Evolutionary conservation across 2,113 vertebrate genomes (phyloP).

Genomic region (Istiophorus platypterus): DNA sequence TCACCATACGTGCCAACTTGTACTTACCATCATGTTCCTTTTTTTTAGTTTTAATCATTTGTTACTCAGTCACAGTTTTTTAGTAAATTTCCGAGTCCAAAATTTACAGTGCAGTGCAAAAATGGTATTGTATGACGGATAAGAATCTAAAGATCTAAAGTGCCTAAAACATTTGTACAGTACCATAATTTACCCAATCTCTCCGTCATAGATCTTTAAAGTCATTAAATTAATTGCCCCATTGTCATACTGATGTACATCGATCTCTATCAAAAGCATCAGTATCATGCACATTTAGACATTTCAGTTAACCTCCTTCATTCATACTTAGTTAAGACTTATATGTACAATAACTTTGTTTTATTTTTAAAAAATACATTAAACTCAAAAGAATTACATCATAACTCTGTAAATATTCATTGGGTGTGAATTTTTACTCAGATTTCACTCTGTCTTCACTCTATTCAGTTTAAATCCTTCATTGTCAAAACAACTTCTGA

Average conservation of each 20-base stretch:
- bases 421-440: neutral
- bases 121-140: neutral
- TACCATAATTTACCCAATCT: neutral
- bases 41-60: slow-evolving; percentile 21
- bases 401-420: neutral
- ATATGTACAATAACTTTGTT: neutral
- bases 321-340: neutral
- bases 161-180: neutral
- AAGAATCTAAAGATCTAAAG: neutral
- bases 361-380: neutral
- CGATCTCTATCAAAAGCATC: neutral
- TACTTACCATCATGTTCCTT: slow-evolving; percentile 1
- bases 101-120: neutral
- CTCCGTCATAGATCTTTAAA: neutral
- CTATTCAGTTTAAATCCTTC: neutral
- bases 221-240: neutral
- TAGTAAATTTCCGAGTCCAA: neutral
- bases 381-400: neutral
- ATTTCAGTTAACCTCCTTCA: neutral
- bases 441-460: neutral
- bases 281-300: neutral
- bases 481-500: neutral
- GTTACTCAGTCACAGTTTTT: neutral
- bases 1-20: neutral
- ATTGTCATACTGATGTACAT: neutral